Evolutionary conservation across 2,113 vertebrate species (phyloP), one percentile per base, ranked within the genome.

Genomic region (Epinephelus moara): DNA sequence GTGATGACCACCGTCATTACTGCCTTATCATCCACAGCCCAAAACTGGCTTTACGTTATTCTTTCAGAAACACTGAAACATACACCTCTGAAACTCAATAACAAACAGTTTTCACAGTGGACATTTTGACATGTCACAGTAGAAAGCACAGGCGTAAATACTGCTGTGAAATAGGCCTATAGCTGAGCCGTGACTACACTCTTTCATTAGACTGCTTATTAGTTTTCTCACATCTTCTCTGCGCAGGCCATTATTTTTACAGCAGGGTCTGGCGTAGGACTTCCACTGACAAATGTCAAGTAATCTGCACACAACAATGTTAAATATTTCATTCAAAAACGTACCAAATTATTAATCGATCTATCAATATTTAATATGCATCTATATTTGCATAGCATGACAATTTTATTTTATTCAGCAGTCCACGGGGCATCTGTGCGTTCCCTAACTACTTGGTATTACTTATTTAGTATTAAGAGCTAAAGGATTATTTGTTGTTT

Each of bases 281-380:
- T 52, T 72, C 12, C 18, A 6, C 45, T 57, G 75, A 78, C 61
- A 37, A 78, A 56, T 73, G 47, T 70, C 72, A 78, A 37, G 61
- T 76, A 69, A 84, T 75, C 52, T 55, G 75, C 59, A 66, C 61
- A 79, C 83, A 86, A 79, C 75, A 61, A 67, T 42, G 45, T n/a
- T 82, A 30, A 79, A 89, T 88, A 83, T 81, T 91, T 77, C 6
- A 83, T 75, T 30, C 21, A 63, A 70, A 71, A 84, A 45, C 1
- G 2, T 6, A 68, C 30, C 81, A 88, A 88, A 85, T 91, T 68
- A 85, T 87, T 85, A 70, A 90, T 81, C 49, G 13, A 50, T 5
- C 18, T 2, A 49, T 90, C 13, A 66, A 88, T 88, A 76, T 80
- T 91, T 88, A 10, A 88, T 62, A 2, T 27, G 62, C 69, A 64